Base-by-base conservation (phyloP, 2,797 vertebrate genomes). In the Xyrichtys novacula region DNA sequence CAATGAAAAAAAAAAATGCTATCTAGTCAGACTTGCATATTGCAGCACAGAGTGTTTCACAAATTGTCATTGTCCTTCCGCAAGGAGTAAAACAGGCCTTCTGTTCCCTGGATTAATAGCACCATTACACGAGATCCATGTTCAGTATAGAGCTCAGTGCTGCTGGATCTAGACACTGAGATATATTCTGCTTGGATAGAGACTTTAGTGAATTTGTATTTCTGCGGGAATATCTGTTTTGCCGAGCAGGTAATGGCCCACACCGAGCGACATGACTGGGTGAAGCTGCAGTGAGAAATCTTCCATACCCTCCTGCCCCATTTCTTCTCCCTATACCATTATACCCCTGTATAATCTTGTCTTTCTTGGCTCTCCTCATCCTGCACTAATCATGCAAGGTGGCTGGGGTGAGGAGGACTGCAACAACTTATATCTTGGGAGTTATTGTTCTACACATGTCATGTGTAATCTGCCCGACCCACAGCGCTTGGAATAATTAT, bases 391-490 rank as follows among this genome's bases (percentile, higher is more conserved):
- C 83, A 66, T 47, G 22, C 11, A 15, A 85, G 76, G 74, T 81
- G 67, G 79, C 65, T 39, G 39, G 58, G 63, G 55, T 67, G 59
- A 62, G 57, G 58, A 71, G 73, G 71, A 69, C 79, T 72, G 73
- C 66, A 80, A 84, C 81, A 86, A 84, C 83, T 83, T 80, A 85
- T 71, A 93, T 91, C 88, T 78, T 65, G 80, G 81, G 86, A 90
- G 90, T 91, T 92, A 93, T 93, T 92, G 92, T 94, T 94, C 91
- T 86, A 94, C 90, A 92, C 88, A 86, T 93, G 93, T 93, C 93
- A 87, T 87, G 66, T 92, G 92, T 93, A 93, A 93, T 94, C 91
- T 92, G 92, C 88, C 87, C 72, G 78, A 84, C 87, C 91, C 86
- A 83, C 86, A 85, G 89, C 57, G 88, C 85, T 86, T 81, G 59